Evolutionary conservation across 2,888 invertebrate species (phyloP).

Genomic region (Mythimna lalbum): DNA sequence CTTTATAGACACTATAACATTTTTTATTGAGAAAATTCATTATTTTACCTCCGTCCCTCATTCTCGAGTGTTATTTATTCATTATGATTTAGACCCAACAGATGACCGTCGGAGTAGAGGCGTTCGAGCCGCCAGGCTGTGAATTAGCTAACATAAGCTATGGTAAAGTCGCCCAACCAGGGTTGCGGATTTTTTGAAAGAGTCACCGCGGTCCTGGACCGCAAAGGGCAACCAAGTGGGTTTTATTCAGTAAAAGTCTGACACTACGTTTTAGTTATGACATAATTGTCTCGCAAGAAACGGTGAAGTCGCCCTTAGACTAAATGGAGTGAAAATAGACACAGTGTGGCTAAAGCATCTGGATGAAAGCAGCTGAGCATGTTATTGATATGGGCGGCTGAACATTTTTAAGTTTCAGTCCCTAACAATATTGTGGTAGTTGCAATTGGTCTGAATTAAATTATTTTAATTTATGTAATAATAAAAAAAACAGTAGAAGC

Average conservation of each 20-base stretch:
- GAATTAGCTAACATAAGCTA: background rate
- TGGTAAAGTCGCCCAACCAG: background rate
- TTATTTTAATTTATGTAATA: too few species aligned
- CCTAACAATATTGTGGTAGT: too few species aligned
- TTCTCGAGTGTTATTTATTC: conserved; percentile 28
- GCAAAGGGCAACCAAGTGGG: too few species aligned
- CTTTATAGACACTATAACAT: conserved; percentile 58
- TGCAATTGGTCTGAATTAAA: too few species aligned
- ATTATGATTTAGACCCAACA: background rate
- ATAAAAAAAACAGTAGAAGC: conserved; percentile 18
- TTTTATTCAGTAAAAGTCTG: too few species aligned
- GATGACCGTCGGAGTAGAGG: background rate
- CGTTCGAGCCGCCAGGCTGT: background rate
- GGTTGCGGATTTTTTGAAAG: too few species aligned
- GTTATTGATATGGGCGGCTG: background rate
- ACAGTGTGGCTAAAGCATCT: background rate
- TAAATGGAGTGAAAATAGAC: background rate
- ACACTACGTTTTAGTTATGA: too few species aligned
- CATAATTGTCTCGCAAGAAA: too few species aligned
- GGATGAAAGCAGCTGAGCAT: background rate
- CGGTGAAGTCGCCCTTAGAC: too few species aligned
- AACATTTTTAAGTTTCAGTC: too few species aligned
- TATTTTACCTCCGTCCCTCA: conserved; percentile 14
- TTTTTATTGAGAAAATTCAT: conserved; percentile 49
- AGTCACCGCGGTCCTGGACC: too few species aligned